These are phyloP conservation scores for Gambusia affinis DNA, from an alignment of 2,113 vertebrate species.

Conservation along the genomic window DNA sequence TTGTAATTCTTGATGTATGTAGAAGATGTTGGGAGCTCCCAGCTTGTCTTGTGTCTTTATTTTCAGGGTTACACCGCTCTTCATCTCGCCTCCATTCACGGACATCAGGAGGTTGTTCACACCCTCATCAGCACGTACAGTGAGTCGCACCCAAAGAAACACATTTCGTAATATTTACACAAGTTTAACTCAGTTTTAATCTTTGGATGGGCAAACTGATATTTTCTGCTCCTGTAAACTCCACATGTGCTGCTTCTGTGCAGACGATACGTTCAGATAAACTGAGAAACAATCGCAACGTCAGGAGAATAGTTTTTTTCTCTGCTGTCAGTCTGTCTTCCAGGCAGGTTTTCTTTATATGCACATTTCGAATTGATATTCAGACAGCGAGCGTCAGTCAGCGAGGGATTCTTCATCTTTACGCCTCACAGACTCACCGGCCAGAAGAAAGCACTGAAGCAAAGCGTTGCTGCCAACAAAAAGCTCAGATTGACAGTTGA, in stretches of 20 bases:
- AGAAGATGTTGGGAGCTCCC: neutral
- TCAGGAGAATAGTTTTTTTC: neutral
- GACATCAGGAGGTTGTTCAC: constrained; percentile 64
- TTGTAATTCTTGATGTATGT: neutral
- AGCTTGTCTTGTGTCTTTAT: neutral
- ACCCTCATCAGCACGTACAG: constrained; percentile 68
- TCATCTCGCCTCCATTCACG: constrained; percentile 77
- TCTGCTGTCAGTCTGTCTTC: neutral
- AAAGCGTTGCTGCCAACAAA: constrained; percentile 74
- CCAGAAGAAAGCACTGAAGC: constrained; percentile 36
- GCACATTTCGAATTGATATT: constrained; percentile 34
- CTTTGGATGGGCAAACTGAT: too few relatives aligned
- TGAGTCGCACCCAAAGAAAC: constrained; percentile 43
- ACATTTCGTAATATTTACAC: neutral
- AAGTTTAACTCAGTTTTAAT: neutral
- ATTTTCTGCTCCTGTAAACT: too few relatives aligned
- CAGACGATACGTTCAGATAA: neutral
- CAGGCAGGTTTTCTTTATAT: constrained; percentile 9
- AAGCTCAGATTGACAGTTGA: constrained; percentile 42
- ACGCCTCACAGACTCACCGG: constrained; percentile 29
- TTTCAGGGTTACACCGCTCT: constrained; percentile 77
- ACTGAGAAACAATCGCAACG: neutral
- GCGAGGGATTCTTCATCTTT: constrained; percentile 28
- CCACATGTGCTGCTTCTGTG: neutral
- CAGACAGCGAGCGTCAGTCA: constrained; percentile 11